A percentile compares a stretch with the other conserved stretches of the same genome.
Evolutionary conservation across 2,113 vertebrate genomes (phyloP).

Genomic region (Sebastes fasciatus): DNA sequence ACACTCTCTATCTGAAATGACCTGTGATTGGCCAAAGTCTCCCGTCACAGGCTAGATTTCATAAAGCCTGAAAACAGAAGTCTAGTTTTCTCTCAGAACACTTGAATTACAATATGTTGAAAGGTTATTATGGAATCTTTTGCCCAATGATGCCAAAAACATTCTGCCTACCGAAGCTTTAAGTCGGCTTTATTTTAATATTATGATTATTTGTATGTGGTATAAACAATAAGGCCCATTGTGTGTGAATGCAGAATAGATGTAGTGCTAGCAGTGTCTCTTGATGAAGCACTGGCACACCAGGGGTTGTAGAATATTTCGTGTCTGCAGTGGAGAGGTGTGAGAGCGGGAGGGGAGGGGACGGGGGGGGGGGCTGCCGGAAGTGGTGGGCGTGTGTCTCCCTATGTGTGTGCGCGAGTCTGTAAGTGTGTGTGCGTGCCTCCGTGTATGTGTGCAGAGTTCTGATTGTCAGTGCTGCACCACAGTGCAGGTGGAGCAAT

Average conservation of each 20-base stretch:
- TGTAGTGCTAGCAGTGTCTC: slow-evolving; percentile 46
- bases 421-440: slow-evolving; percentile 38
- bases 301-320: slow-evolving; percentile 76
- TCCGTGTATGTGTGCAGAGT: slow-evolving; percentile 61
- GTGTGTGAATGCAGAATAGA: slow-evolving; percentile 41
- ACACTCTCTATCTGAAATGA: too few species aligned
- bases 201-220: background rate
- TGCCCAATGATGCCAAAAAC: too few species aligned
- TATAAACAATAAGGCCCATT: background rate
- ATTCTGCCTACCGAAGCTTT: too few species aligned
- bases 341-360: slow-evolving; percentile 47
- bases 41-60: too few species aligned
- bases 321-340: slow-evolving; percentile 78
- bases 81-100: too few species aligned
- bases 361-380: slow-evolving; percentile 67
- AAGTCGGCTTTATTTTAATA: background rate
- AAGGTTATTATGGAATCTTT: too few species aligned
- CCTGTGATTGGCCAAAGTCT: too few species aligned
- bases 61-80: too few species aligned
- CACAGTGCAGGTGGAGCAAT: slow-evolving; percentile 80
- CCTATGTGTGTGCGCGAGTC: slow-evolving; percentile 51
- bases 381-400: slow-evolving; percentile 82
- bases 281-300: slow-evolving; percentile 68
- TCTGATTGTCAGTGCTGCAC: slow-evolving; percentile 78
- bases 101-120: too few species aligned